phyloP scores from a whole-genome alignment of 2,797 vertebrate genomes.

The Eulemur mongoz region DNA sequence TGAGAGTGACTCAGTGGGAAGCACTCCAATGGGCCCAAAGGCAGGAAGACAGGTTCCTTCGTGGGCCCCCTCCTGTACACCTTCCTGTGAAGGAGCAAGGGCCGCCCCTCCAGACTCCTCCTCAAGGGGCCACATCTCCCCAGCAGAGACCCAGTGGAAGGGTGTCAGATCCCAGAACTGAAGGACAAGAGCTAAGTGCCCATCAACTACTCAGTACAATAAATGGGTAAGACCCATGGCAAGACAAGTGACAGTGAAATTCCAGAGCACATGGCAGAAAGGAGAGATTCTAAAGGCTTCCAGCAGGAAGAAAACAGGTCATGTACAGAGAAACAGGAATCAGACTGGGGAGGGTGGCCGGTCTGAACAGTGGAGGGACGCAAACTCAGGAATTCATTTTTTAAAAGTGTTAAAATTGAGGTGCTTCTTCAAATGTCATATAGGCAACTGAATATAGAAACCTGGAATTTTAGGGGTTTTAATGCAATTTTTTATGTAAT shows the following conservation, averaged over 20 bases:
- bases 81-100: not conserved
- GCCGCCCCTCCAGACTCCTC: not conserved
- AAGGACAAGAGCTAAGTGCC: not conserved
- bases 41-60: not conserved
- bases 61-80: not conserved
- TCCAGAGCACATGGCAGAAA: not conserved
- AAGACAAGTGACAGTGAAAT: not conserved
- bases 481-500: not conserved
- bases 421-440: not conserved
- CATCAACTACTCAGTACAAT: not conserved
- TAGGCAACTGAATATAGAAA: not conserved
- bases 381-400: not conserved
- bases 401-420: not conserved
- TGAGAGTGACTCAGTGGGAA: slow-evolving; percentile 63
- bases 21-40: not conserved
- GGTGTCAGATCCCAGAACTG: not conserved
- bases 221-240: not conserved
- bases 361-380: too few species aligned
- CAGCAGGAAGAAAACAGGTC: not conserved
- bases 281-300: not conserved
- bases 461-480: not conserved
- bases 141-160: not conserved
- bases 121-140: accelerated
- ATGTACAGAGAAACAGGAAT: not conserved
- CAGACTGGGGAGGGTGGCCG: not conserved